These are phyloP conservation scores for Linepithema humile DNA, from an alignment of 1,140 invertebrate genomes.

Conservation along the genomic window DNA sequence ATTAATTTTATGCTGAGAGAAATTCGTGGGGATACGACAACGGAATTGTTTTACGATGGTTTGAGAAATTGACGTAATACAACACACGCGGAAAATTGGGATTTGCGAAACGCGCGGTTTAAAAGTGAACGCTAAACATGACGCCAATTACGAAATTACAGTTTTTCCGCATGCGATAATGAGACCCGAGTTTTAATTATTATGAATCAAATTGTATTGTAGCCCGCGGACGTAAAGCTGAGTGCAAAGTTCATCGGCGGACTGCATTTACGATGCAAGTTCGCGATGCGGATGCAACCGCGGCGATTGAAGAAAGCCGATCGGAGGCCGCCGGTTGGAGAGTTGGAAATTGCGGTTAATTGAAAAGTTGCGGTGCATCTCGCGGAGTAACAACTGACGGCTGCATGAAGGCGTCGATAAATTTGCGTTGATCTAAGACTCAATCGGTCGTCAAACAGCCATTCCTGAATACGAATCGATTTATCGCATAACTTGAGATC, in stretches of 20 bases:
- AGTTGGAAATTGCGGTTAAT: slow-evolving; percentile 61
- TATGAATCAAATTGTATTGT: neutral
- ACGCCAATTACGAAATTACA: neutral
- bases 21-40: neutral
- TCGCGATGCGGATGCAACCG: neutral
- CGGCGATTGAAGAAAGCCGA: neutral
- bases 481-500: neutral
- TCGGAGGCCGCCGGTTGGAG: neutral
- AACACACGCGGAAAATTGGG: neutral
- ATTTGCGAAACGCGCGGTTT: neutral
- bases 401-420: slow-evolving; percentile 33
- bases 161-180: neutral
- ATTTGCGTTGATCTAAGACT: neutral
- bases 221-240: neutral
- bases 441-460: neutral
- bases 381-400: slow-evolving; percentile 4
- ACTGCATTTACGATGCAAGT: neutral
- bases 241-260: slow-evolving; percentile 5
- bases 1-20: neutral
- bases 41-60: neutral
- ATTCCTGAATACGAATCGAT: neutral
- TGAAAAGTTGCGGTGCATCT: slow-evolving; percentile 56
- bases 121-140: neutral
- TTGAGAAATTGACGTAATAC: neutral
- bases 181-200: neutral